phyloP scores from a whole-genome alignment of 2,888 invertebrate genomes.

The Philaethria dido region DNA sequence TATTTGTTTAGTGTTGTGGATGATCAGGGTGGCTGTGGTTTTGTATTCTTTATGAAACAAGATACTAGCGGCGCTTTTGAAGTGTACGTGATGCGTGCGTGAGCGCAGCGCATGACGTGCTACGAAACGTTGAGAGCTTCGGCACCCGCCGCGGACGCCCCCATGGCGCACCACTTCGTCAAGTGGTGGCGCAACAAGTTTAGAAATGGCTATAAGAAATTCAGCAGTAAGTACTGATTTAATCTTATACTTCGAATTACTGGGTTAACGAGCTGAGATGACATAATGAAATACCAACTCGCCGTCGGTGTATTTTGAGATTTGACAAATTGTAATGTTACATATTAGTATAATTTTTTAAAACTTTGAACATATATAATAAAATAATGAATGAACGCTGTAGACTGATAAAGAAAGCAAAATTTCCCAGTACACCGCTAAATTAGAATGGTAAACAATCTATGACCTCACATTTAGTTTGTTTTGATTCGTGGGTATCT shows the following conservation, averaged over 20 bases:
- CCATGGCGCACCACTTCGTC: constrained; percentile 90
- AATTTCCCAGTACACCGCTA: not conserved
- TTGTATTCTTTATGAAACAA: constrained; percentile 61
- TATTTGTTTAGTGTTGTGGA: constrained; percentile 65
- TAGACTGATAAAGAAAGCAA: constrained; percentile 3
- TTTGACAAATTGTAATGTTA: not conserved
- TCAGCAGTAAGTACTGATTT: constrained; percentile 84
- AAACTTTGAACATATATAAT: not conserved
- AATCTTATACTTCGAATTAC: not conserved
- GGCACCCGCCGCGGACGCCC: constrained; percentile 83
- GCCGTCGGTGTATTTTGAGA: not conserved
- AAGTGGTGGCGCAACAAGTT: constrained; percentile 91
- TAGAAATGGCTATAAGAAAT: constrained; percentile 89
- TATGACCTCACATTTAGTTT: constrained; percentile 17
- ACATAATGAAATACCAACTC: constrained; percentile 9
- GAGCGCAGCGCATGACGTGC: constrained; percentile 85
- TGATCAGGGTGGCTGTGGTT: constrained; percentile 67
- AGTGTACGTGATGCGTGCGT: constrained; percentile 82
- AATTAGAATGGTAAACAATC: constrained; percentile 20
- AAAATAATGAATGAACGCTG: not conserved
- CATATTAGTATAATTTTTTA: not conserved
- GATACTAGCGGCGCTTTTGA: constrained; percentile 78
- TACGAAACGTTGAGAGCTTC: constrained; percentile 83
- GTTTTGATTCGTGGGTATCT: constrained; percentile 12
- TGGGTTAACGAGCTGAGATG: not conserved